These are phyloP conservation scores for Apis dorsata DNA, from an alignment of 1,140 invertebrate species.

Conservation along the genomic window DNA sequence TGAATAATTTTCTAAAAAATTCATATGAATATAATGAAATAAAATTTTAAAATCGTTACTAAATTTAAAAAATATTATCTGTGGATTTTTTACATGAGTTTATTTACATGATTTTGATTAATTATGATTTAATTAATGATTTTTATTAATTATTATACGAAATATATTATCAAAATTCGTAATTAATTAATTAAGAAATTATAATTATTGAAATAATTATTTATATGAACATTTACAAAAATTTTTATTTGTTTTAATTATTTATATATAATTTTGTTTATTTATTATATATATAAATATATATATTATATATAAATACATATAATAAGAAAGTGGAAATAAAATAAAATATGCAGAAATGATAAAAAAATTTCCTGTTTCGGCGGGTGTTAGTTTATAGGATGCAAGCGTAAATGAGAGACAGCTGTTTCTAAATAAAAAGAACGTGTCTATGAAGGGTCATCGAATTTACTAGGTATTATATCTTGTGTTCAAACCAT, in stretches of 20 bases:
- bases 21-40: not conserved
- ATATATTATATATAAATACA: not conserved
- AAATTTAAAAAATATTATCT: too few relatives aligned
- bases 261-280: too few relatives aligned
- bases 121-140: too few relatives aligned
- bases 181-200: too few relatives aligned
- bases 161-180: too few relatives aligned
- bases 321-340: too few relatives aligned
- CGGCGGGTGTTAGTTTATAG: not conserved
- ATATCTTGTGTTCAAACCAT: slow-evolving; percentile 46
- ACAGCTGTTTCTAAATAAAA: slow-evolving; percentile 69
- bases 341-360: not conserved
- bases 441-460: slow-evolving; percentile 64
- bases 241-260: not conserved
- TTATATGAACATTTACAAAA: not conserved
- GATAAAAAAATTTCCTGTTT: not conserved
- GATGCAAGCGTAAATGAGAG: slow-evolving; percentile 51
- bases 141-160: too few relatives aligned
- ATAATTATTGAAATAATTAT: not conserved
- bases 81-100: too few relatives aligned
- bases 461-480: slow-evolving; percentile 70
- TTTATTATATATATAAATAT: too few relatives aligned
- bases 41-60: not conserved
- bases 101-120: too few relatives aligned
- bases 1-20: not conserved